Evolutionary conservation across 2,888 invertebrate genomes (phyloP).

Genomic region (Erebia ligea): DNA sequence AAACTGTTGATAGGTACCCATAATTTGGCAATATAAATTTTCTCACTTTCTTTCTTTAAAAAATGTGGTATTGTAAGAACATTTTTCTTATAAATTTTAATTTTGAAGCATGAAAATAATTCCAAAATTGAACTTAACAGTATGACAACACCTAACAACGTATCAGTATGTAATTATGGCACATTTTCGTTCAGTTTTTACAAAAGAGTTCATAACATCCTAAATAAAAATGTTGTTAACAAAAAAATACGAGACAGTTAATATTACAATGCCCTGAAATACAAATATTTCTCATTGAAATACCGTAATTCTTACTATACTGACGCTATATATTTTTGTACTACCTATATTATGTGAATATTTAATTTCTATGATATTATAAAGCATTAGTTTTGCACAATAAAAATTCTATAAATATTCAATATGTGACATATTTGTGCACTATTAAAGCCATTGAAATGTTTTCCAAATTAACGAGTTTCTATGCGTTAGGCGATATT

Average conservation of each 20-base stretch:
- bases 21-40: no score
- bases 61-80: no score
- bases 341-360: slow-evolving; percentile 50
- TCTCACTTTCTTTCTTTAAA: no score
- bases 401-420: slow-evolving; percentile 45
- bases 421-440: slow-evolving; percentile 69
- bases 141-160: background rate
- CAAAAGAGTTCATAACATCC: slow-evolving; percentile 15
- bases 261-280: background rate
- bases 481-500: slow-evolving; percentile 67
- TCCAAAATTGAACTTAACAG: background rate
- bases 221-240: background rate
- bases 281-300: background rate
- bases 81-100: no score
- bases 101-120: no score
- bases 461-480: slow-evolving; percentile 57
- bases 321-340: slow-evolving; percentile 39
- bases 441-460: slow-evolving; percentile 68
- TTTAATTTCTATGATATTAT: slow-evolving; percentile 40
- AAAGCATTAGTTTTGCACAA: slow-evolving; percentile 38
- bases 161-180: background rate
- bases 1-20: no score
- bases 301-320: slow-evolving; percentile 5
- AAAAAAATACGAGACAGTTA: background rate
- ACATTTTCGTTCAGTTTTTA: slow-evolving; percentile 1